These are phyloP conservation scores for Cynodonichthys magdalenae DNA, from an alignment of 2,797 vertebrate species.

Conservation along the genomic window DNA sequence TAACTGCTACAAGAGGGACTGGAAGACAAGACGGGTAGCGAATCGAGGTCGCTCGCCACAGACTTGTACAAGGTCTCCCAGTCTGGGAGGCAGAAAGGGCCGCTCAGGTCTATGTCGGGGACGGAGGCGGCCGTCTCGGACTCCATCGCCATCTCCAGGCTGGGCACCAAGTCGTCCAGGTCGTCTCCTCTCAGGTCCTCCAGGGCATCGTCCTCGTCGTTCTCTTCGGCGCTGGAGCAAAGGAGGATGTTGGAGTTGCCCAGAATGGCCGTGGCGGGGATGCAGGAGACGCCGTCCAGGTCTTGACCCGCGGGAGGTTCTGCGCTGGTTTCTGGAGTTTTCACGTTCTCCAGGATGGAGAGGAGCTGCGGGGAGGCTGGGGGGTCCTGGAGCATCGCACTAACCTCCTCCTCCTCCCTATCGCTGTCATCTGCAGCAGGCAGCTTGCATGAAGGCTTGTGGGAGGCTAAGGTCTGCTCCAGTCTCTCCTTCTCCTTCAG, in stretches of 20 bases:
- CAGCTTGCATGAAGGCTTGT: constrained; percentile 89
- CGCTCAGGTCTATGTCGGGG: constrained; percentile 92
- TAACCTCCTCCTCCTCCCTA: constrained; percentile 70
- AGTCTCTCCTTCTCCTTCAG: constrained; percentile 96
- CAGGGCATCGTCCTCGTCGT: constrained; percentile 73
- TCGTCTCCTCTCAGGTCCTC: constrained; percentile 82
- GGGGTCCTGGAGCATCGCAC: constrained; percentile 83
- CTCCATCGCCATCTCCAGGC: constrained; percentile 70
- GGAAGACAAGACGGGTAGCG: constrained; percentile 89
- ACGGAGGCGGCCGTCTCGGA: constrained; percentile 88
- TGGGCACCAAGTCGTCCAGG: constrained; percentile 87
- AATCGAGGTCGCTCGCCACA: constrained; percentile 88
- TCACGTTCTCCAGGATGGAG: constrained; percentile 65
- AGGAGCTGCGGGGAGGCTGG: constrained; percentile 64
- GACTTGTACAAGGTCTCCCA: constrained; percentile 95
- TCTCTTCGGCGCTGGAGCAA: constrained; percentile 80
- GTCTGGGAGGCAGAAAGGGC: constrained; percentile 90
- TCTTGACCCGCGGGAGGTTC: constrained; percentile 68
- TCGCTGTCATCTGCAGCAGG: constrained; percentile 37
- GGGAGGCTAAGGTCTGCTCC: constrained; percentile 89
- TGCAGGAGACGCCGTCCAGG: constrained; percentile 62
- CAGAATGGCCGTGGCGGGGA: constrained; percentile 74
- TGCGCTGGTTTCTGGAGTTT: constrained; percentile 52
- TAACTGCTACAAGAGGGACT: constrained; percentile 88
- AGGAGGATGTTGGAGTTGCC: constrained; percentile 84